Conservation (phyloP, 1,140 invertebrate genomes). For the Diorhabda sublineata region DNA sequence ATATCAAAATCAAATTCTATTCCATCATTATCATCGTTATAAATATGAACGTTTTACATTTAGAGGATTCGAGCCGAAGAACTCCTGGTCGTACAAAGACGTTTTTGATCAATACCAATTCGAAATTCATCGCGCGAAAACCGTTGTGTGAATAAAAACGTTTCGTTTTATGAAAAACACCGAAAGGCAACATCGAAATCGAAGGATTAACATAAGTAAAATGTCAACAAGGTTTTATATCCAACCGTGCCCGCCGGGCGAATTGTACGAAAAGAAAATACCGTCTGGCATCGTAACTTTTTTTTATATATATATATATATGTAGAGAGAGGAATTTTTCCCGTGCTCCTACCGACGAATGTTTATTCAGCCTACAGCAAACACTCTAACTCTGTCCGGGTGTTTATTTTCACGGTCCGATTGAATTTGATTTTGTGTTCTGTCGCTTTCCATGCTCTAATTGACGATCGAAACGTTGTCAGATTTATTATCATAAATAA, state of each 20-base stretch:
- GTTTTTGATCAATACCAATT: too few relatives aligned
- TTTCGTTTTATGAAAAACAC: too few relatives aligned
- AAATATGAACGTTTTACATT: neutral
- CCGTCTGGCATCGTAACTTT: conserved; percentile 25
- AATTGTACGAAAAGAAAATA: conserved; percentile 35
- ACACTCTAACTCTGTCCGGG: conserved; percentile 28
- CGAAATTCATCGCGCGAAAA: too few relatives aligned
- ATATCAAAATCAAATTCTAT: neutral
- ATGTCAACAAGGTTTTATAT: conserved; percentile 32
- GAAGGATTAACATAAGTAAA: conserved; percentile 14
- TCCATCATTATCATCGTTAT: neutral
- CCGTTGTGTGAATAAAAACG: too few relatives aligned
- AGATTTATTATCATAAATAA: neutral
- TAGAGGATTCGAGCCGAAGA: too few relatives aligned
- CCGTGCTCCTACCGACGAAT: conserved; percentile 37
- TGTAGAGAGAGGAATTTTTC: conserved; percentile 17
- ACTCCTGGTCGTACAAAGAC: too few relatives aligned
- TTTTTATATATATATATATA: conserved; percentile 21
- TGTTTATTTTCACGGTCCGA: conserved; percentile 40
- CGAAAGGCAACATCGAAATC: neutral
- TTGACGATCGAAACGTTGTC: conserved; percentile 21
- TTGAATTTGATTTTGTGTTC: conserved; percentile 26
- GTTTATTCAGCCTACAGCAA: conserved; percentile 37
- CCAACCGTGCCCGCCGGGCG: conserved; percentile 21
- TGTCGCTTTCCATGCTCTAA: conserved; percentile 8